Evolutionary conservation across 2,113 vertebrate genomes (phyloP), one percentile per base, ranked within the genome.

Genomic region (Ellobius talpinus): DNA sequence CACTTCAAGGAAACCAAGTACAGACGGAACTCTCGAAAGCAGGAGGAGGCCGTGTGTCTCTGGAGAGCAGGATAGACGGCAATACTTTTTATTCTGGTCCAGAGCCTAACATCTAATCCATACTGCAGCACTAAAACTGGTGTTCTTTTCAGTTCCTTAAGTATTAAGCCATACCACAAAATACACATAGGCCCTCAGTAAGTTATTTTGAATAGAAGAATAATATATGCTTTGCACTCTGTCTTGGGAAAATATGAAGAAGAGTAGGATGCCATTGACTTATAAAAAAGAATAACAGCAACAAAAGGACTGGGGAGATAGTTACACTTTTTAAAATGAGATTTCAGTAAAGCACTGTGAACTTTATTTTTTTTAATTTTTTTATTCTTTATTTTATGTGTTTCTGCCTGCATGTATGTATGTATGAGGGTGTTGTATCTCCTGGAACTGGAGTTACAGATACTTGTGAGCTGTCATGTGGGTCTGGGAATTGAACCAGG

Each of bases 1-100:
- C 91, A 42, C 55, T 96, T 91, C 50, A 63, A 61, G 82, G 87
- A 91, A 55, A 47, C 52, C 24, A 84, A 94, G 79, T 88, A 36
- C 84, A 61, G n/a, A 74, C 78, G 72, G 65, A 73, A 55, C 52
- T 91, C 36, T 65, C 5, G 31, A 78, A 94, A 90, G 61, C 58
- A 79, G 55, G 24, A 65, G 72, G 70, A 92, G 52, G 5, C 45
- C 1, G 1, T 87, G 55, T 88, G 85, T 88, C 58, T 68, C 29
- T 33, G 5, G 77, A 82, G 73, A 29, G 72, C n/a, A 87, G 61
- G 31, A 31, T 36, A 63, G 63, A 16, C 73, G 66, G 29, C 33
- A 72, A 72, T 24, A 42, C 61, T 21, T 31, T 73, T 55, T 58
- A 31, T 26, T 58, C 36, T 95, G 50, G 17, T 26, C 50, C 2